Evolutionary conservation across 2,113 vertebrate species (phyloP), one percentile per base, ranked within the genome.

Genomic region (Elachura formosa): DNA sequence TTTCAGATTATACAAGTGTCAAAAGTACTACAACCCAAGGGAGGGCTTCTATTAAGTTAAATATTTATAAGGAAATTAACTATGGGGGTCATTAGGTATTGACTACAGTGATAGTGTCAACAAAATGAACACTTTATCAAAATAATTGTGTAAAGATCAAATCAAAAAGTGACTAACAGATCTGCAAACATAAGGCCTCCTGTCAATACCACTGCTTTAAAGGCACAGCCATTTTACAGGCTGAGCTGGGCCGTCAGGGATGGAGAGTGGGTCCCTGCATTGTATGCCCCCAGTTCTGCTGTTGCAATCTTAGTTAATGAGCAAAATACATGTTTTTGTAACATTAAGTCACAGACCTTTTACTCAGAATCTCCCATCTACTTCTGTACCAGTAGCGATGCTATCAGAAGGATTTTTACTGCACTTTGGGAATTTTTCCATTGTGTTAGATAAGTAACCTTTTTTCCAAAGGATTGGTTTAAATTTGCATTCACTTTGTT

Each of bases 1-100:
- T 97, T 98, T 98, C 93, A 96, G 96, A 97, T 97, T 96, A 97
- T 96, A 92, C 61, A 83, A 97, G 96, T 97, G 95, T 97, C 91
- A 93, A 95, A 98, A 98, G 97, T 97, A 95, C 90, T 95, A 67
- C 64, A 95, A 95, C 97, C 95, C 95, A 84, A 80, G 97, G 92
- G 95, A 92, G 6, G 81, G 64, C 90, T 97, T 96, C 84, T 93
- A 88, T 96, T 77, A 97, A 95, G 84, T 96, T 97, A 97, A 98
- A 97, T 97, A 97, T 97, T 97, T 97, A 94, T 96, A 84, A 90
- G 91, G 96, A 97, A 97, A 88, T 97, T 93, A 96, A 95, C 89
- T 92, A 51, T 46, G 38, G 34, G 76, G 92, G 89, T 79, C 49
- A 82, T 90, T 92, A 94, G 77, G 82, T 96, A 64, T 96, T 92